Conservation (phyloP, 37 sponge, comb jelly and placozoan species). For the Spongilla lacustris region DNA sequence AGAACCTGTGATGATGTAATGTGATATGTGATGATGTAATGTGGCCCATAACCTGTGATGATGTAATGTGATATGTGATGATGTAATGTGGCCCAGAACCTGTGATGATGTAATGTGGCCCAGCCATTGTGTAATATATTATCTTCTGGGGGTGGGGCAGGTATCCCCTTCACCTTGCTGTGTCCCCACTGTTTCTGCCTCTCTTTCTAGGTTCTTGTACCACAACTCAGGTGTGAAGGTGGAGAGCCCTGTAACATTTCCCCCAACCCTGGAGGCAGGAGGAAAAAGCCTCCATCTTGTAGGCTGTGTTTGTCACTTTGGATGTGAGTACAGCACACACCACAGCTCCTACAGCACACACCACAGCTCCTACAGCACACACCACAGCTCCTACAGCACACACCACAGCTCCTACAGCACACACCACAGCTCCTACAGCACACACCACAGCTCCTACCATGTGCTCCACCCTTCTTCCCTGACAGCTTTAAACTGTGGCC, state of each 20-base stretch:
- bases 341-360: neutral
- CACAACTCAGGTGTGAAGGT: slow-evolving; percentile 68
- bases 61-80: too few relatives aligned
- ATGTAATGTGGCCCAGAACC: too few relatives aligned
- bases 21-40: too few relatives aligned
- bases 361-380: neutral
- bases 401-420: neutral
- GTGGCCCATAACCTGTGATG: too few relatives aligned
- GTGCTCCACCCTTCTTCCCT: neutral
- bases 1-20: too few relatives aligned
- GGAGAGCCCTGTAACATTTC: slow-evolving; percentile 56
- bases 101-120: too few relatives aligned
- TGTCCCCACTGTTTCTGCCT: neutral
- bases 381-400: too few relatives aligned
- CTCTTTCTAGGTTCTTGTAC: slow-evolving; percentile 59
- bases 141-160: neutral
- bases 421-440: neutral
- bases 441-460: neutral
- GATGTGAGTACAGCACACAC: slow-evolving; percentile 42
- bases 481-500: slow-evolving; percentile 63
- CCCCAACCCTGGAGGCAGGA: slow-evolving; percentile 28
- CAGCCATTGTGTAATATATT: neutral
- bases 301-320: slow-evolving; percentile 77
- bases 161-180: neutral
- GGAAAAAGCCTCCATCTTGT: slow-evolving; percentile 22